These are phyloP conservation scores for Odocoileus virginianus DNA, from an alignment of 2,113 vertebrate species.

Conservation along the genomic window DNA sequence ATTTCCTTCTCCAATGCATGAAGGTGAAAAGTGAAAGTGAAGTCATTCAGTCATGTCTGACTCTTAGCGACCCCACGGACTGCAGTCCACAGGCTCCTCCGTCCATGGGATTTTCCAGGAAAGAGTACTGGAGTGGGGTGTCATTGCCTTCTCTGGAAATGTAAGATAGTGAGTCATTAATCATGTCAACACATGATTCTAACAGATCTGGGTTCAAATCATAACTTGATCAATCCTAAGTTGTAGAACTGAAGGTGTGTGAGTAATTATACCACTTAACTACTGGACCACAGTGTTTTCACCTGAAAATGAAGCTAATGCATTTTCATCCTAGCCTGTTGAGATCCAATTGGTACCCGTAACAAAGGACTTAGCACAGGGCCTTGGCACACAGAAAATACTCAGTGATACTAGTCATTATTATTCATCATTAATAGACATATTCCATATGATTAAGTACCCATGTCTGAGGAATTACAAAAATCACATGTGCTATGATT, in stretches of 20 bases:
- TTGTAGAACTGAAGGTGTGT: not conserved
- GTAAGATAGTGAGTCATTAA: not conserved
- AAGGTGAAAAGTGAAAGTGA: too few species aligned
- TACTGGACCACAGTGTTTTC: not conserved
- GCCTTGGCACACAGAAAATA: not conserved
- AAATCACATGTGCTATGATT: not conserved
- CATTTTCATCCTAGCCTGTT: not conserved
- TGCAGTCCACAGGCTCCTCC: too few species aligned
- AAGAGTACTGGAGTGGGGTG: too few species aligned
- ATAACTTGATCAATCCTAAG: not conserved
- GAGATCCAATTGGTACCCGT: fast-evolving
- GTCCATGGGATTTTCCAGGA: too few species aligned
- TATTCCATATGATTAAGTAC: not conserved
- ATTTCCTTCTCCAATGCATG: too few species aligned
- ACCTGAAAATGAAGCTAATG: not conserved
- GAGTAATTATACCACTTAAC: not conserved
- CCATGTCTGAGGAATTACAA: not conserved
- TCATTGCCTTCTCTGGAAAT: not conserved
- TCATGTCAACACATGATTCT: not conserved
- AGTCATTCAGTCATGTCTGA: too few species aligned
- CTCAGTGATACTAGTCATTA: not conserved
- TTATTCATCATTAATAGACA: not conserved
- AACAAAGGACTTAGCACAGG: not conserved
- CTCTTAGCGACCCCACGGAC: too few species aligned
- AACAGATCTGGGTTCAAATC: not conserved